These are phyloP conservation scores for Hylaeus anthracinus DNA, from an alignment of 1,140 invertebrate species.

Conservation along the genomic window DNA sequence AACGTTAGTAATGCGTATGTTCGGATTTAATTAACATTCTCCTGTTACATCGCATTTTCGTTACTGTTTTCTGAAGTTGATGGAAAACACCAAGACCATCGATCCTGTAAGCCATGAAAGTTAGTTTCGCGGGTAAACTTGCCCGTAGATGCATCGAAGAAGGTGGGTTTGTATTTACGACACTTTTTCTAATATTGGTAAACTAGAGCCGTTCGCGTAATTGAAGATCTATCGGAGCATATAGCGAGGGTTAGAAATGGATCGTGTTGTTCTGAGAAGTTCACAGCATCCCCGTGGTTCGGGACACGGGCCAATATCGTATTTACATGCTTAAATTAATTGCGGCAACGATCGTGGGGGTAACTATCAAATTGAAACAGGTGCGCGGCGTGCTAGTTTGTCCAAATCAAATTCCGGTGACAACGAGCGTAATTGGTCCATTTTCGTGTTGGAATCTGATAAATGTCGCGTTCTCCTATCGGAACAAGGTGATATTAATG, in stretches of 20 bases:
- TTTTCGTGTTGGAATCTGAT: conserved; percentile 4
- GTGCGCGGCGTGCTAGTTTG: conserved; percentile 14
- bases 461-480: not conserved
- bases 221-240: not conserved
- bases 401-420: conserved; percentile 20
- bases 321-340: conserved; percentile 46
- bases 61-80: not conserved
- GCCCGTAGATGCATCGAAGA: not conserved
- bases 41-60: too few species aligned
- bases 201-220: not conserved
- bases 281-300: not conserved
- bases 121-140: not conserved
- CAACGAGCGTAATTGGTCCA: conserved; percentile 34
- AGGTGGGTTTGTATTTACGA: not conserved
- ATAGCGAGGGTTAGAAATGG: not conserved
- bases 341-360: not conserved
- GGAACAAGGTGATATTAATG: not conserved
- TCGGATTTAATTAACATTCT: too few species aligned
- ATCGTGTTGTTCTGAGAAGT: conserved; percentile 3
- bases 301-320: conserved; percentile 14
- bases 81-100: not conserved
- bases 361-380: conserved; percentile 38
- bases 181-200: not conserved
- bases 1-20: too few species aligned
- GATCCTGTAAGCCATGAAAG: not conserved